Evolutionary conservation across 2,888 invertebrate species (phyloP).

Genomic region (Pseudanteris insignis): DNA sequence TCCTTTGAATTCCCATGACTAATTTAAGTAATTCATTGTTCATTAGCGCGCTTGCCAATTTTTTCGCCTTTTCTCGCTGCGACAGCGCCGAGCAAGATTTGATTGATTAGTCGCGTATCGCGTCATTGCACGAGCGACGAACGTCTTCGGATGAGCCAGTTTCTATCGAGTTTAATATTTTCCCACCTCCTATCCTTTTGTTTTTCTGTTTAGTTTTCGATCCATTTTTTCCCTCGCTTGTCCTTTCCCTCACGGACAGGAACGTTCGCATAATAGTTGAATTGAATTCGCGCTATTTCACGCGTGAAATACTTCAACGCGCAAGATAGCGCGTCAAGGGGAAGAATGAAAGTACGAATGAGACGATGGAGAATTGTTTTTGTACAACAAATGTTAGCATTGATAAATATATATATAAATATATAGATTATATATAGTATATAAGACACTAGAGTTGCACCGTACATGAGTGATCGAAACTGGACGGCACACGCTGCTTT

Average conservation of each 20-base stretch:
- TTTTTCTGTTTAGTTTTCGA: too few species aligned
- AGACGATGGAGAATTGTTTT: slow-evolving; percentile 28
- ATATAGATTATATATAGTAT: background rate
- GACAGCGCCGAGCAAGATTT: slow-evolving; percentile 11
- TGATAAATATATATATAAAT: slow-evolving; percentile 29
- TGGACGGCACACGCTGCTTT: slow-evolving; percentile 9
- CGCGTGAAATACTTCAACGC: slow-evolving; percentile 1
- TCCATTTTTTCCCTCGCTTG: too few species aligned
- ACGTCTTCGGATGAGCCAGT: slow-evolving; percentile 10
- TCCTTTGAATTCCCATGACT: slow-evolving; percentile 18
- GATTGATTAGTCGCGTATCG: slow-evolving; percentile 22
- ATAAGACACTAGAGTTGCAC: slow-evolving; percentile 20
- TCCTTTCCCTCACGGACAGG: background rate
- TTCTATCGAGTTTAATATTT: slow-evolving; percentile 4
- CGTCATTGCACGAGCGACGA: slow-evolving; percentile 7
- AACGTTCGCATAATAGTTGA: slow-evolving; percentile 15
- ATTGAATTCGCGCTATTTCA: slow-evolving; percentile 6
- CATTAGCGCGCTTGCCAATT: slow-evolving; percentile 28
- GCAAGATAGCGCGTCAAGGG: background rate
- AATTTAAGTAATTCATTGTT: slow-evolving; percentile 31
- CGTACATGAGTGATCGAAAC: slow-evolving; percentile 22
- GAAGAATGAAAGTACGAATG: slow-evolving; percentile 19
- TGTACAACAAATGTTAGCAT: slow-evolving; percentile 40
- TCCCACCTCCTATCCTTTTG: background rate
- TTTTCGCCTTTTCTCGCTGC: slow-evolving; percentile 12